Evolutionary conservation across 2,113 vertebrate species (phyloP).

Genomic region (Nematolebias whitei): DNA sequence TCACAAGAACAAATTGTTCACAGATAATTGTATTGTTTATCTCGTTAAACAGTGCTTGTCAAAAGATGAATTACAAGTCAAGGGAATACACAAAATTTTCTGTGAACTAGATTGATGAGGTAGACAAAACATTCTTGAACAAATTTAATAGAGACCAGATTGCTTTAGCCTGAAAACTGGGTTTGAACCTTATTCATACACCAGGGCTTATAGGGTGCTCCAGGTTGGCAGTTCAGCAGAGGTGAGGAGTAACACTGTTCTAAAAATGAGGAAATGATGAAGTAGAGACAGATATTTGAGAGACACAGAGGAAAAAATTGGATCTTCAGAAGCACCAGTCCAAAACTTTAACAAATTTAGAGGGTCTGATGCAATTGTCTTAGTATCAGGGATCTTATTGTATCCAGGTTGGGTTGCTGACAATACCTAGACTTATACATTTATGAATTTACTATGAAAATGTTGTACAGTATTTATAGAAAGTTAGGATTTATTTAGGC

Average conservation of each 20-base stretch:
- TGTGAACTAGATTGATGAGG: not conserved
- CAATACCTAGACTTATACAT: not conserved
- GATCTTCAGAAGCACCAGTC: not conserved
- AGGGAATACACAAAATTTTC: not conserved
- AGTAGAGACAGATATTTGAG: not conserved
- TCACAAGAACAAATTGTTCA: not conserved
- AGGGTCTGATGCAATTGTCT: not conserved
- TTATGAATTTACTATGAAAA: not conserved
- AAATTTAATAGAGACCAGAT: not conserved
- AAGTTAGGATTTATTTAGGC: not conserved
- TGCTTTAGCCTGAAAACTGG: not conserved
- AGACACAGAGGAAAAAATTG: not conserved
- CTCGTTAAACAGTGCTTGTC: not conserved
- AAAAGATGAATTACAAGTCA: not conserved
- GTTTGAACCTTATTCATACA: not conserved
- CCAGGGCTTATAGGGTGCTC: not conserved
- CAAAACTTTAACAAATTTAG: not conserved
- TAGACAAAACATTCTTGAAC: not conserved
- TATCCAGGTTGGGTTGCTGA: too few relatives aligned
- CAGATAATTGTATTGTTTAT: not conserved
- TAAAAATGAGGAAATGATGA: not conserved
- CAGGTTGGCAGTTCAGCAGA: not conserved
- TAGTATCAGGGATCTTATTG: not conserved
- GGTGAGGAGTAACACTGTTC: not conserved
- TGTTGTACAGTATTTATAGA: not conserved